These are phyloP conservation scores for Tyrophagus putrescentiae DNA, from an alignment of 1,140 invertebrate species.

Conservation along the genomic window DNA sequence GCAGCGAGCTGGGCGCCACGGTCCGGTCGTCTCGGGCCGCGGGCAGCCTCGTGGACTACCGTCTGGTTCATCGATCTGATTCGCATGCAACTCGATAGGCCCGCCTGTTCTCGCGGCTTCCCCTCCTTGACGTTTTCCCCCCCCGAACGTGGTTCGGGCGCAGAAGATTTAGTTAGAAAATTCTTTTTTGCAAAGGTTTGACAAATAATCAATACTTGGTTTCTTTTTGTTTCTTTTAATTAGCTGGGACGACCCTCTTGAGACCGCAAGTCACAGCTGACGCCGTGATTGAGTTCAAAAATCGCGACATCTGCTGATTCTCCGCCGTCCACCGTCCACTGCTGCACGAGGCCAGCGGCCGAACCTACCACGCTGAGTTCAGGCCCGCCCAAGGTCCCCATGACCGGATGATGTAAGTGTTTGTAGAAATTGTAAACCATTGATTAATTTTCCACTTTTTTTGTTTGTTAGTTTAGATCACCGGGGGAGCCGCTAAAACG, in stretches of 20 bases:
- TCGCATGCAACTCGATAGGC: conserved; percentile 72
- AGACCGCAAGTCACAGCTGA: conserved; percentile 65
- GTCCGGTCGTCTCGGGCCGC: conserved; percentile 80
- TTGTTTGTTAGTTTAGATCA: conserved; percentile 1
- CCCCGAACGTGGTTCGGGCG: conserved; percentile 80
- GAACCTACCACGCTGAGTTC: conserved; percentile 94
- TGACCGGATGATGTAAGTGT: conserved; percentile 79
- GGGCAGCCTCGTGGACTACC: conserved; percentile 82
- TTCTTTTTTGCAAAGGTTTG: background rate
- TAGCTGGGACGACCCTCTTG: conserved; percentile 77
- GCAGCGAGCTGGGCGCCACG: conserved; percentile 62
- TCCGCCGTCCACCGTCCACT: conserved; percentile 81
- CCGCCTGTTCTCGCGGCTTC: conserved; percentile 87
- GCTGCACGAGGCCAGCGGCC: conserved; percentile 72
- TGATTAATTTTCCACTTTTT: too few species aligned
- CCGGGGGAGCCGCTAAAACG: conserved; percentile 69
- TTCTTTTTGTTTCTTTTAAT: conserved; percentile 15
- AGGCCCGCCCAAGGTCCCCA: conserved; percentile 74
- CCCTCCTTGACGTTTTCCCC: conserved; percentile 89
- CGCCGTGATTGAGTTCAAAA: conserved; percentile 84
- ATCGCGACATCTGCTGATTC: conserved; percentile 79
- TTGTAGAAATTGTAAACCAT: too few species aligned
- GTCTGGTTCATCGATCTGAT: conserved; percentile 92
- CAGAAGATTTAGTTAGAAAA: conserved; percentile 54
- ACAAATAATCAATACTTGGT: background rate